Conservation (phyloP, 2,888 invertebrate genomes). For the Rhagium mordax region DNA sequence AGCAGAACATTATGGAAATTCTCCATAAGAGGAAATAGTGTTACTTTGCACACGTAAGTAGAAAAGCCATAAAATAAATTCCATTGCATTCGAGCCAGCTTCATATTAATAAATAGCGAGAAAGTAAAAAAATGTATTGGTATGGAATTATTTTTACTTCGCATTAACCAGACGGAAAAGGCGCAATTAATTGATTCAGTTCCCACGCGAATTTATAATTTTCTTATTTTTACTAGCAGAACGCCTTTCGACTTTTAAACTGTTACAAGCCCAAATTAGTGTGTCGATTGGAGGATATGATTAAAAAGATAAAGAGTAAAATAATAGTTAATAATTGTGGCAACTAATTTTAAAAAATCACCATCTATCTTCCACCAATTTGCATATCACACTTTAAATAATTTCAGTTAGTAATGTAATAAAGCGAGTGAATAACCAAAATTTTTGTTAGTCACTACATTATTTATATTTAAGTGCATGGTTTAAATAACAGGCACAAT, state of each 20-base stretch:
- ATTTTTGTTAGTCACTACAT: not conserved
- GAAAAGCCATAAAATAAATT: not conserved
- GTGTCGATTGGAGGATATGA: too few species aligned
- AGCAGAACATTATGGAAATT: not conserved
- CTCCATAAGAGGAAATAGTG: not conserved
- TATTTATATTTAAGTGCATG: not conserved
- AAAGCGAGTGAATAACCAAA: too few species aligned
- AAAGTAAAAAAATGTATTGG: conserved; percentile 3
- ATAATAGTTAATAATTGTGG: too few species aligned
- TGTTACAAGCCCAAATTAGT: too few species aligned
- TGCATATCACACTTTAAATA: too few species aligned
- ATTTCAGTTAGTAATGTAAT: too few species aligned
- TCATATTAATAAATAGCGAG: not conserved
- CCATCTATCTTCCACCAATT: too few species aligned
- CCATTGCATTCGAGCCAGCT: not conserved
- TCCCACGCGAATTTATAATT: conserved; percentile 8
- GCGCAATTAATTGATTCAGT: conserved; percentile 8
- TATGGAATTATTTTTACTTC: conserved; percentile 1
- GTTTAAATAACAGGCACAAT: not conserved
- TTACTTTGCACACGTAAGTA: not conserved
- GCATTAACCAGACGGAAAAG: conserved; percentile 1
- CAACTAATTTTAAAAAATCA: too few species aligned
- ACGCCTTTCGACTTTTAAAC: too few species aligned
- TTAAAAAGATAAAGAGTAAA: too few species aligned
- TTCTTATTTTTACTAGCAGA: not conserved